These are phyloP conservation scores for Mycetomoellerius zeteki DNA, from an alignment of 1,140 invertebrate genomes.

Conservation along the genomic window DNA sequence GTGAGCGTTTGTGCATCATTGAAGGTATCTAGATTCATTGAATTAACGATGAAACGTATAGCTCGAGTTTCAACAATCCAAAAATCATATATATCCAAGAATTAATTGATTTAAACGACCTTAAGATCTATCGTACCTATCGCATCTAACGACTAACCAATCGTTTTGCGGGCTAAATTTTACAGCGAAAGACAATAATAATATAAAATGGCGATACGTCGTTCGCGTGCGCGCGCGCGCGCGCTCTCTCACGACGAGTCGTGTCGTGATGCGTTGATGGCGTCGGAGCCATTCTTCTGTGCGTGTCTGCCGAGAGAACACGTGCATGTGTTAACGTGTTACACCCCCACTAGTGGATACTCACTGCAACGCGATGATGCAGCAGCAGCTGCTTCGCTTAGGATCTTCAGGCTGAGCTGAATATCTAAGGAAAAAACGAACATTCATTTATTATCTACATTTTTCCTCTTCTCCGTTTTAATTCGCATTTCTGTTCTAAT, in stretches of 20 bases:
- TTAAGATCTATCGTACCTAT: not conserved
- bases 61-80: not conserved
- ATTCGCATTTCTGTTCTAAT: constrained; percentile 5
- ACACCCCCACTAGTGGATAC: constrained; percentile 22
- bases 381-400: constrained; percentile 33
- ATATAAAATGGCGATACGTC: constrained; percentile 22
- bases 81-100: not conserved
- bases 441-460: not conserved
- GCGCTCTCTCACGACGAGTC: not conserved
- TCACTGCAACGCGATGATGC: constrained; percentile 31
- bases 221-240: not conserved
- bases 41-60: not conserved
- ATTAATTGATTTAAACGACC: not conserved
- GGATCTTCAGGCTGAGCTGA: constrained; percentile 27
- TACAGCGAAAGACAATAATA: constrained; percentile 5
- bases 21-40: not conserved
- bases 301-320: constrained; percentile 24
- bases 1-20: not conserved
- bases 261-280: constrained; percentile 12
- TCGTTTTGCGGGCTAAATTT: not conserved
- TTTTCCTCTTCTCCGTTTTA: constrained; percentile 12
- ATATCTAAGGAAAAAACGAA: constrained; percentile 5
- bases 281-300: constrained; percentile 9
- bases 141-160: not conserved
- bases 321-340: constrained; percentile 33